phyloP scores from a whole-genome alignment of 2,113 vertebrate genomes.

The Collichthys lucidus region DNA sequence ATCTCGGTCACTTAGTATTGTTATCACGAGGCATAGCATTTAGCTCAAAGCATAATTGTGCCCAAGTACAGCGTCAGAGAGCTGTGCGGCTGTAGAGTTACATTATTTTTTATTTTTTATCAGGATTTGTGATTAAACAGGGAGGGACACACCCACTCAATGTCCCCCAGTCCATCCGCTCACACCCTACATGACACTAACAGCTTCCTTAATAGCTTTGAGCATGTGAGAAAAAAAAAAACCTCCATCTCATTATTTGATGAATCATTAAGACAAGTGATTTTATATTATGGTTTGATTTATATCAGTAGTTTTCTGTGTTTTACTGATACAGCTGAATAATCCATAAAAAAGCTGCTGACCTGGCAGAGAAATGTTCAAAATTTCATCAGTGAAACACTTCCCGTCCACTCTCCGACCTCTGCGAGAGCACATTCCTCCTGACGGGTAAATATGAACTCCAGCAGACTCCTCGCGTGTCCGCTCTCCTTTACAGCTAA shows the following conservation, averaged over 20 bases:
- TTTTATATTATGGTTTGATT: constrained; percentile 62
- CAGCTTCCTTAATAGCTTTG: constrained; percentile 15
- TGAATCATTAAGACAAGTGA: constrained; percentile 64
- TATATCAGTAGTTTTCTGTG: constrained; percentile 53
- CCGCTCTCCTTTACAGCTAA: constrained; percentile 54
- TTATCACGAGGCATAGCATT: not conserved
- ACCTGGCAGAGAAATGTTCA: constrained; percentile 49
- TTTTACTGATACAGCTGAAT: constrained; percentile 58
- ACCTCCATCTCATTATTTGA: constrained; percentile 45
- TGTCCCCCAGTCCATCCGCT: not conserved
- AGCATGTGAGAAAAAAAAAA: constrained; percentile 15
- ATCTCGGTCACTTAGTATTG: no score
- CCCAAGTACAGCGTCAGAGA: not conserved
- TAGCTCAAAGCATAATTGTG: not conserved
- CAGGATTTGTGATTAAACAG: not conserved
- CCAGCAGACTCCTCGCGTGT: constrained; percentile 33
- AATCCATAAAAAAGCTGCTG: constrained; percentile 67
- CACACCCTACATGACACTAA: constrained; percentile 12
- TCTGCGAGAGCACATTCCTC: constrained; percentile 51
- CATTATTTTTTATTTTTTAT: not conserved
- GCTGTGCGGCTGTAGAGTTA: not conserved
- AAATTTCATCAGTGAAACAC: constrained; percentile 57
- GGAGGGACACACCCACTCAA: not conserved
- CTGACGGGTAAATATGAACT: constrained; percentile 72
- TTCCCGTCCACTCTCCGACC: constrained; percentile 46